A percentile compares a stretch with the other conserved stretches of the same genome.
phyloP scores from a whole-genome alignment of 2,113 vertebrate species.

The Dromaius novaehollandiae region DNA sequence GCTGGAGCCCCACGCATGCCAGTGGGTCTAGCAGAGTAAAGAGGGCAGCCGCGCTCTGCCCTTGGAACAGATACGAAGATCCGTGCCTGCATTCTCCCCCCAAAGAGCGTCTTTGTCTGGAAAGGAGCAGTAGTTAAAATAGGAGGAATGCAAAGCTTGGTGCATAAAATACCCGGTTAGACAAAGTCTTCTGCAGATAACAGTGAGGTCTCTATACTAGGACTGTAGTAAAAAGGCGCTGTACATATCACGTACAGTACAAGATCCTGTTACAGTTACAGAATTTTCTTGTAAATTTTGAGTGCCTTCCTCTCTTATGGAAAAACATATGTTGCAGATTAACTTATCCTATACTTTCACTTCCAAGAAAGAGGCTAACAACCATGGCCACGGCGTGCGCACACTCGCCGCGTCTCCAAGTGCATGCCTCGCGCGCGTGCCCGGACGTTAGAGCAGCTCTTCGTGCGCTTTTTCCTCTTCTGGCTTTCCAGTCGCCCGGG shows the following conservation, averaged over 20 bases:
- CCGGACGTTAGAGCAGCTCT: no score
- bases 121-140: neutral
- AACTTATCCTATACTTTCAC: neutral
- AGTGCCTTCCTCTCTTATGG: neutral
- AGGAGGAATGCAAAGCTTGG: slow-evolving; percentile 40
- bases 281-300: neutral
- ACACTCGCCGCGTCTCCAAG: neutral
- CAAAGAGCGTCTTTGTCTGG: slow-evolving; percentile 57
- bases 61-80: slow-evolving; percentile 34
- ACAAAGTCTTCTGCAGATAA: neutral
- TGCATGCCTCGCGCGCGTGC: accelerated
- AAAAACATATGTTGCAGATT: neutral
- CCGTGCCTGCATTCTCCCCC: neutral
- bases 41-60: slow-evolving; percentile 8
- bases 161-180: neutral
- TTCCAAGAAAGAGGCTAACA: neutral
- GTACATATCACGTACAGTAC: neutral
- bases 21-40: slow-evolving; percentile 49
- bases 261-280: neutral
- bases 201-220: neutral
- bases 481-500: neutral
- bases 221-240: neutral
- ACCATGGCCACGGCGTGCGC: neutral
- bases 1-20: slow-evolving; percentile 58
- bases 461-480: neutral